Conservation (phyloP, 2,113 vertebrate genomes). For the Phyllopteryx taeniolatus region DNA sequence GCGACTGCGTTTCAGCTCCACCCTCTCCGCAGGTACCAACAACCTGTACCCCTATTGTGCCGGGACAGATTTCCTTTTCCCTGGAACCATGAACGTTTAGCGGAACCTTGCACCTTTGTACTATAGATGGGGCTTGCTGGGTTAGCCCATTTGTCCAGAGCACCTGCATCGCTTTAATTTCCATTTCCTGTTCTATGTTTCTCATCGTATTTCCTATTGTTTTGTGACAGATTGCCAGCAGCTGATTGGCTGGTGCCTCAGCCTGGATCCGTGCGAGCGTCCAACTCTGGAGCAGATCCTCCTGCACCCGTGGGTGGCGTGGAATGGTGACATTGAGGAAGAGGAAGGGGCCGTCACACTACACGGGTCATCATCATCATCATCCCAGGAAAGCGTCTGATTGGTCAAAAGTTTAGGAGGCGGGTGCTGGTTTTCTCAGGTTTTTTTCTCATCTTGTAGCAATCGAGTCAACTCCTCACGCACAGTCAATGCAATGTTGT, state of each 20-base stretch:
- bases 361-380: constrained; percentile 61
- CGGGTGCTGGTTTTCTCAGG: background rate
- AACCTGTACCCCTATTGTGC: background rate
- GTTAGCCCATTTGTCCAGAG: too few species aligned
- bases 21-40: constrained; percentile 81
- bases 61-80: too few species aligned
- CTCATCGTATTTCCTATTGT: background rate
- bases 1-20: constrained; percentile 80
- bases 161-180: background rate
- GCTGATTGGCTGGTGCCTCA: constrained; percentile 90
- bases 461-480: background rate
- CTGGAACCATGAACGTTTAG: too few species aligned
- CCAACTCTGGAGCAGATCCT: constrained; percentile 91
- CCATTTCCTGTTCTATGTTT: background rate
- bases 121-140: too few species aligned
- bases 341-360: constrained; percentile 66
- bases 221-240: constrained; percentile 84
- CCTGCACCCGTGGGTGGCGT: constrained; percentile 87
- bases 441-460: background rate
- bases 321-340: background rate
- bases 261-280: constrained; percentile 85
- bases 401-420: constrained; percentile 12
- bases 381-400: constrained; percentile 89
- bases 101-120: too few species aligned
- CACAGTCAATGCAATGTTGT: constrained; percentile 8